A percentile compares a stretch with the other conserved stretches of the same genome.
Evolutionary conservation across 1,140 invertebrate species (phyloP).

Genomic region (Aphaenogaster floridana): DNA sequence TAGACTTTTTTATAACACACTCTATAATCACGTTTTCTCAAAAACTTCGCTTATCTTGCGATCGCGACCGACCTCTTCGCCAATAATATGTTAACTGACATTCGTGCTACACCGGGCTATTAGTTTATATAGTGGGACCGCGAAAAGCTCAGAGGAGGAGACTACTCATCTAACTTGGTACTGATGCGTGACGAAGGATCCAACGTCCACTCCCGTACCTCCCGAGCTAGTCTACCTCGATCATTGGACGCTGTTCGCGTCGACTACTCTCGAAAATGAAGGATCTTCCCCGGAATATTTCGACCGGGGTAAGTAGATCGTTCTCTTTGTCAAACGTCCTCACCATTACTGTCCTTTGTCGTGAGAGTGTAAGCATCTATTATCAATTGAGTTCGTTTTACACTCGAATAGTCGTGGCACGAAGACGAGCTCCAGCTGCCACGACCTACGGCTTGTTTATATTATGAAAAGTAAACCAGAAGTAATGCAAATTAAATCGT

Average conservation of each 20-base stretch:
- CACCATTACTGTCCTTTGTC: not conserved
- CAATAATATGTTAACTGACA: slow-evolving; percentile 77
- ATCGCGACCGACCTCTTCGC: slow-evolving; percentile 38
- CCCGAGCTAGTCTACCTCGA: slow-evolving; percentile 53
- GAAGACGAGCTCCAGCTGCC: not conserved
- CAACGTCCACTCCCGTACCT: slow-evolving; percentile 69
- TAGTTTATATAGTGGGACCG: slow-evolving; percentile 82
- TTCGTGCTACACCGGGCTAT: slow-evolving; percentile 67
- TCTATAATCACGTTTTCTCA: slow-evolving; percentile 4
- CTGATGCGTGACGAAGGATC: slow-evolving; percentile 83
- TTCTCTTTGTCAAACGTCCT: not conserved
- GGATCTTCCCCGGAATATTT: slow-evolving; percentile 56
- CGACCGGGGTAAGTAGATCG: slow-evolving; percentile 58
- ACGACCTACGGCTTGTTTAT: slow-evolving; percentile 35
- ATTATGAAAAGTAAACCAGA: slow-evolving; percentile 21
- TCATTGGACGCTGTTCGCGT: slow-evolving; percentile 70
- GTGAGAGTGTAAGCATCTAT: slow-evolving; percentile 45
- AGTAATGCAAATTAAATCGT: not conserved
- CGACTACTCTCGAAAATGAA: slow-evolving; percentile 17
- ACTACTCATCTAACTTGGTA: slow-evolving; percentile 80
- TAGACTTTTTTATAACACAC: not conserved
- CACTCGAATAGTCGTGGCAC: slow-evolving; percentile 48
- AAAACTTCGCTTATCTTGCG: slow-evolving; percentile 24
- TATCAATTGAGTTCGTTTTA: slow-evolving; percentile 68
- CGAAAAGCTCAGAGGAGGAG: slow-evolving; percentile 78